Percentiles rank a stretch among this genome's conserved stretches.
These are phyloP conservation scores for Cervus canadensis DNA, from an alignment of 2,113 vertebrate species.

Conservation along the genomic window DNA sequence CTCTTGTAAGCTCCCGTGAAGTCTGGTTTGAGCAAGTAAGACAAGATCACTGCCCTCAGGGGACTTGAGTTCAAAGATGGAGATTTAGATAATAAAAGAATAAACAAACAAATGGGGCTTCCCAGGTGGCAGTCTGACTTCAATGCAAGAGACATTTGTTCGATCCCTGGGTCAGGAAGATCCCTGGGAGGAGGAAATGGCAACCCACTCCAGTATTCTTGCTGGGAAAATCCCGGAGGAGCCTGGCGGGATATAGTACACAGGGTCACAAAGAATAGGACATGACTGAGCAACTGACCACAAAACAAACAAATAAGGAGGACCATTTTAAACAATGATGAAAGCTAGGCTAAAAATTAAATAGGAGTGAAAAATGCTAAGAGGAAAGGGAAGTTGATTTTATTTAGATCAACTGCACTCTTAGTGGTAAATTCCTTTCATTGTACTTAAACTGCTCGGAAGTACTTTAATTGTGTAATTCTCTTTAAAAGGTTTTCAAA, in stretches of 20 bases:
- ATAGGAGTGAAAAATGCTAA: neutral
- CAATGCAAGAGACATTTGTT: neutral
- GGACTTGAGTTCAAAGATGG: neutral
- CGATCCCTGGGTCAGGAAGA: neutral
- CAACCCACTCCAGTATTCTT: neutral
- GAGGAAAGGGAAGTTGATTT: neutral
- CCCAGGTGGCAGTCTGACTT: neutral
- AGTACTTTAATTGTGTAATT: constrained; percentile 21
- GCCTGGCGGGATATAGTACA: neutral
- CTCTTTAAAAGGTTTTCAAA: neutral
- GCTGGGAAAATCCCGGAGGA: neutral
- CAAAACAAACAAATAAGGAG: neutral
- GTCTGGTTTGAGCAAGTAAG: neutral
- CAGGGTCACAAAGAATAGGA: neutral
- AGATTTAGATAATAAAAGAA: neutral
- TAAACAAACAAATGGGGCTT: neutral
- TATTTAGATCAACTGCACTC: neutral
- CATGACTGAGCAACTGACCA: neutral
- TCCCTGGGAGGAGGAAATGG: neutral
- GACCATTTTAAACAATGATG: neutral
- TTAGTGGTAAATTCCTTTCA: neutral
- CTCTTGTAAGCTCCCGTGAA: neutral
- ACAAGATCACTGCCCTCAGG: neutral
- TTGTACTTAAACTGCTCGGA: neutral
- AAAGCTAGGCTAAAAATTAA: neutral